phyloP scores from a whole-genome alignment of 2,797 vertebrate genomes.

The Champsocephalus gunnari region DNA sequence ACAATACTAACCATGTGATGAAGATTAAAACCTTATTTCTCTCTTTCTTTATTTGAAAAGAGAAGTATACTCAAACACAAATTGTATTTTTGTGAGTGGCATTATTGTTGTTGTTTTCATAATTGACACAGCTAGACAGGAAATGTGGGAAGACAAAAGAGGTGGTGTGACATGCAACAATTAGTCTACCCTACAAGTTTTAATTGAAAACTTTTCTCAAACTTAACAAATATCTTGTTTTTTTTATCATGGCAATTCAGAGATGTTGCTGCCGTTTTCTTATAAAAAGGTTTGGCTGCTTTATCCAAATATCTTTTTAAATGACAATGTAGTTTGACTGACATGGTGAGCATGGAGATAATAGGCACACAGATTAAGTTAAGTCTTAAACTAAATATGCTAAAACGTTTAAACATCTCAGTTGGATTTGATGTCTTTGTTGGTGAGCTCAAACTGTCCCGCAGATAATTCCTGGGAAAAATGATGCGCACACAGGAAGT shows the following conservation, averaged over 20 bases:
- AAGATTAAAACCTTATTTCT: conserved; percentile 14
- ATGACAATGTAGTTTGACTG: background rate
- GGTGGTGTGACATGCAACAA: conserved; percentile 1
- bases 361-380: background rate
- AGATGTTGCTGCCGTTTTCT: background rate
- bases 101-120: background rate
- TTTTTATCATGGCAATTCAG: background rate
- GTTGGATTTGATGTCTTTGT: background rate
- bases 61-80: background rate
- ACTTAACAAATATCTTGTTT: background rate
- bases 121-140: conserved; percentile 24
- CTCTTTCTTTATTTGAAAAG: conserved; percentile 7
- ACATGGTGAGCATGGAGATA: background rate
- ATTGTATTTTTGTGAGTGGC: background rate
- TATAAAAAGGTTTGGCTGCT: background rate
- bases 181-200: background rate
- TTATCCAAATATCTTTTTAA: background rate
- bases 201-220: background rate
- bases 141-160: conserved; percentile 12
- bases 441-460: conserved; percentile 17
- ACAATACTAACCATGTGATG: conserved; percentile 43
- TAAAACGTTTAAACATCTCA: background rate
- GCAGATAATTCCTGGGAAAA: conserved; percentile 23
- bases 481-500: conserved; percentile 40
- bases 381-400: background rate